Base-by-base conservation (phyloP, 2,888 invertebrate species). In the Heteromurus nitidus region DNA sequence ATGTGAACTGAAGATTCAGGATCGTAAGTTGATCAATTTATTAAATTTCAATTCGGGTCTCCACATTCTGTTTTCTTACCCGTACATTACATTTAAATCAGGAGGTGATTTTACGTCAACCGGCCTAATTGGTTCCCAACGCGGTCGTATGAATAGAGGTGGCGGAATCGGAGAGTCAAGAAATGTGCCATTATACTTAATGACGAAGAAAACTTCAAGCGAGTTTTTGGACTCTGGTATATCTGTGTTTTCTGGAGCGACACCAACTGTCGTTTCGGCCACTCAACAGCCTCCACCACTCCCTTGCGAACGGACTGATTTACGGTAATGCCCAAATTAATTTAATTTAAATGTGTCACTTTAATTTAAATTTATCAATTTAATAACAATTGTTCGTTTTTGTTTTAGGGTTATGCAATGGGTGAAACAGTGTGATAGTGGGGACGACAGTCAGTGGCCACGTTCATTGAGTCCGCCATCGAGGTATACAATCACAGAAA, bases 181-280 rank as follows among this genome's bases (percentile, higher is more conserved):
- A 20, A 80, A 83, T 65, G 53, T 76, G 62, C 72, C 80, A 68
- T 47, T 65, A 24, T 53, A 67, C 26, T 70, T 83, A 28, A 68
- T 74, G 42, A 83, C 76, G 2, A 93, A 93, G 90, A 93, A 93
- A 88, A 92, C 93, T 26, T 91, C 92, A 88, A 93, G 93, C 53
- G 93, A 94, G 88, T 89, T 93, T 88, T 93, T 94, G 3, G 95
- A 95, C 90, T 94, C 94, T 89, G 94, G 94, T 62, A 94, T 94
- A 22, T 94, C 94, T 79, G 93, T 94, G 64, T 93, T 94, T 73
- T 93, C 93, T 82, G 93, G 93, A 87, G 91, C 91, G 62, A 91
- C 91, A 9, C 91, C 91, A 20, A 80, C 67, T 20, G 58, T 65
- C 16, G 47, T 81, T 31, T 60, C 74, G 11, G 64, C 65, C 11